Base-by-base conservation (phyloP, 37 sponge, comb jelly and placozoan genomes). In the Lycopodina hypogea region DNA sequence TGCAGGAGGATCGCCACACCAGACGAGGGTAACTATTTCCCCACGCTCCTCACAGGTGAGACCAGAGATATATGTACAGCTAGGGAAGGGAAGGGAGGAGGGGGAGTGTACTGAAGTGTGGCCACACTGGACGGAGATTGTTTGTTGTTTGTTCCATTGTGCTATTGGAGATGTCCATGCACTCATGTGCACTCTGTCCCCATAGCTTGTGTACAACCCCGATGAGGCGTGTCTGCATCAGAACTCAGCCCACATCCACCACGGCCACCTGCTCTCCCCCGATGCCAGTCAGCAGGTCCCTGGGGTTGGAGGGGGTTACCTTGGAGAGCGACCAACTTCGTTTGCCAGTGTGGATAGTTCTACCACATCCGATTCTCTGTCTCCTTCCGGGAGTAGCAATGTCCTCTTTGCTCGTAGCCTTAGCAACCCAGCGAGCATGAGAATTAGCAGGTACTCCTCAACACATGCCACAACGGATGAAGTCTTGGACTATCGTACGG, bases 41-140 rank as follows among this genome's bases (percentile, higher is more conserved):
- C 83, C 83, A 12, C 41, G 83, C 21, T 75, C 76, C 18, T 81
- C 81, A 58, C 79, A 78, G 79, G 68, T 78, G 0, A 67, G 68
- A 28, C 23, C 12, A 41, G 11, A 42, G 4, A 45, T 3, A 70
- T n/a, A 41, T 6, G 24, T 12, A 60, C 29, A n/a, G n/a, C 18
- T 53, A n/a, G n/a, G n/a, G n/a, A n/a, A n/a, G 56, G 56, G 18
- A 18, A 18, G 56, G 14, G 56, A 19, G 56, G 56, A 53, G 14
- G 14, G 56, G 17, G 18, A 53, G 56, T 53, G 18, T 53, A 19
- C 56, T n/a, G n/a, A n/a, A n/a, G n/a, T n/a, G n/a, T n/a, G n/a
- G n/a, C n/a, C n/a, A n/a, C n/a, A n/a, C n/a, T n/a, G n/a, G n/a
- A n/a, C n/a, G n/a, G n/a, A n/a, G n/a, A n/a, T n/a, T n/a, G n/a